Evolutionary conservation across 2,113 vertebrate genomes (phyloP).

Genomic region (Paramormyrops kingsleyae): DNA sequence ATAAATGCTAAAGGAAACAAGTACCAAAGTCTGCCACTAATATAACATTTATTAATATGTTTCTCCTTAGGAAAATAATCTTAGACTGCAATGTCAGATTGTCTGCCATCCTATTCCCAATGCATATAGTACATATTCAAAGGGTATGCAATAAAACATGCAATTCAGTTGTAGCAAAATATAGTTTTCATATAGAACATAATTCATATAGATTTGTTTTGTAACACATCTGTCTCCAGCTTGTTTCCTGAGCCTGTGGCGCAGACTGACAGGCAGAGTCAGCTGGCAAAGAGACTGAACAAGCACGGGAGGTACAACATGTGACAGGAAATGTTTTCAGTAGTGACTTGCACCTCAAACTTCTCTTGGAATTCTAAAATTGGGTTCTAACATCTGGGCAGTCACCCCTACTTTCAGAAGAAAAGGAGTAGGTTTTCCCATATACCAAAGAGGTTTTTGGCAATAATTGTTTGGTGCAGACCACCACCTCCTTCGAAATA

Average conservation of each 20-base stretch:
- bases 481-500: neutral
- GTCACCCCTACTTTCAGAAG: neutral
- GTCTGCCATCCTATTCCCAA: slow-evolving; percentile 25
- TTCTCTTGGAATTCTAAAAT: neutral
- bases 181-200: slow-evolving; percentile 46
- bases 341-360: neutral
- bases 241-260: slow-evolving; percentile 43
- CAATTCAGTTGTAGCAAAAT: slow-evolving; percentile 54
- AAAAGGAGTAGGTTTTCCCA: neutral
- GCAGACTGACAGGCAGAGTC: neutral
- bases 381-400: neutral
- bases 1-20: slow-evolving; percentile 37
- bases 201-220: neutral
- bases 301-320: neutral
- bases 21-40: slow-evolving; percentile 23
- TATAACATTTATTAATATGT: slow-evolving; percentile 32
- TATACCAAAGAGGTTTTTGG: neutral
- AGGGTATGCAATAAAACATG: slow-evolving; percentile 32
- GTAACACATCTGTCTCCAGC: neutral
- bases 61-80: slow-evolving; percentile 3
- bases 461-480: neutral
- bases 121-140: slow-evolving; percentile 36
- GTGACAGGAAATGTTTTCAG: neutral
- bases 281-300: neutral
- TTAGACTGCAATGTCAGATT: slow-evolving; percentile 11